Evolutionary conservation across 2,888 invertebrate species (phyloP).

Genomic region (Microdon myrmicae): DNA sequence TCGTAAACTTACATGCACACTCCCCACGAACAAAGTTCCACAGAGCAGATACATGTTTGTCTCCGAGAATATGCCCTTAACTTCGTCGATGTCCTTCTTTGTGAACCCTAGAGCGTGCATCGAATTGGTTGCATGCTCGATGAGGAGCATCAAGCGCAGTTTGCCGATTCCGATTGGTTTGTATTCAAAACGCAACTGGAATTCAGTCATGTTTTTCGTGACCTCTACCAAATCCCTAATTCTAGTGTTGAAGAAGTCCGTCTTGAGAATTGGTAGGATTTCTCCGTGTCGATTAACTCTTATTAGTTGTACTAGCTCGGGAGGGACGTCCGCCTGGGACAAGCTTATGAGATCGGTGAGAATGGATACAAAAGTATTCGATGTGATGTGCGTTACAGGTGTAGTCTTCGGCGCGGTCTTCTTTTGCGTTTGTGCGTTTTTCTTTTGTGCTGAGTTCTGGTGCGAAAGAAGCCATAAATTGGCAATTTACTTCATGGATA

Average conservation of each 20-base stretch:
- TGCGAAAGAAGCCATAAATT: background rate
- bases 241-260: constrained; percentile 85
- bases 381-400: constrained; percentile 83
- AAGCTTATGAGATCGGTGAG: constrained; percentile 78
- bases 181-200: constrained; percentile 77
- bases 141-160: constrained; percentile 79
- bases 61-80: constrained; percentile 95
- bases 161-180: constrained; percentile 83
- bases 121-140: constrained; percentile 78
- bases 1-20: constrained; percentile 83
- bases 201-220: constrained; percentile 70
- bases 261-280: constrained; percentile 85
- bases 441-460: background rate
- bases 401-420: too few species aligned
- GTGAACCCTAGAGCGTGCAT: constrained; percentile 77
- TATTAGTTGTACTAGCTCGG: constrained; percentile 73
- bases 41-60: constrained; percentile 92
- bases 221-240: constrained; percentile 79
- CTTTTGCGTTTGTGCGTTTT: too few species aligned
- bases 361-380: constrained; percentile 78
- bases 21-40: constrained; percentile 89
- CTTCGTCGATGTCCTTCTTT: constrained; percentile 94
- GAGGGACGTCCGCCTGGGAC: constrained; percentile 75
- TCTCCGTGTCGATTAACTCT: constrained; percentile 72
- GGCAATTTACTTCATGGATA: background rate